Conservation (phyloP, 2,113 vertebrate genomes). For the Forbesichthys agassizii region DNA sequence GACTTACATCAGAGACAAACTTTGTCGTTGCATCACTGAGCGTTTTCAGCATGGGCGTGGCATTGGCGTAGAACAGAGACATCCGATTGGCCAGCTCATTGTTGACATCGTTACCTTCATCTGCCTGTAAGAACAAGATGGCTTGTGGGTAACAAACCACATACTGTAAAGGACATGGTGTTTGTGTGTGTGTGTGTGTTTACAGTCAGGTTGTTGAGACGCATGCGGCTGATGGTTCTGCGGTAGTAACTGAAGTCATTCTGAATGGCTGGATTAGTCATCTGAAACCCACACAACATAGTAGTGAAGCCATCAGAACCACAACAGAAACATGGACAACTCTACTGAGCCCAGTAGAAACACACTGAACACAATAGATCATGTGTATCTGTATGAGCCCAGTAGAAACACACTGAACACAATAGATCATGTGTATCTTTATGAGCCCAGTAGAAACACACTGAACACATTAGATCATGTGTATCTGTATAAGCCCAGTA, state of each 20-base stretch:
- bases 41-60: slow-evolving; percentile 90
- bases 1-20: slow-evolving; percentile 86
- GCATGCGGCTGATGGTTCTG: slow-evolving; percentile 91
- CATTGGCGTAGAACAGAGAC: slow-evolving; percentile 91
- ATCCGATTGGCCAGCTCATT: slow-evolving; percentile 92
- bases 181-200: slow-evolving; percentile 36
- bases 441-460: not conserved
- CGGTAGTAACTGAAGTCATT: slow-evolving; percentile 99
- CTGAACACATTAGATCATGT: not conserved
- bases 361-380: too few species aligned
- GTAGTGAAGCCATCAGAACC: too few species aligned
- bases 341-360: too few species aligned
- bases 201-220: slow-evolving; percentile 90
- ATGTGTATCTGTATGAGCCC: too few species aligned
- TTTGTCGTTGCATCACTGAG: slow-evolving; percentile 87
- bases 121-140: slow-evolving; percentile 74
- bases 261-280: slow-evolving; percentile 99
- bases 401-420: not conserved
- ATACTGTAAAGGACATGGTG: not conserved
- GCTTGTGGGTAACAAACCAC: not conserved
- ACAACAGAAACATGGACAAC: too few species aligned
- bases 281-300: slow-evolving; percentile 68
- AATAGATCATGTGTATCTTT: too few species aligned
- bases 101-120: slow-evolving; percentile 89
- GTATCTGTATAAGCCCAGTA: not conserved